Base-by-base conservation (phyloP, 2,797 vertebrate species). In the Sebastiscus albofasciatus region DNA sequence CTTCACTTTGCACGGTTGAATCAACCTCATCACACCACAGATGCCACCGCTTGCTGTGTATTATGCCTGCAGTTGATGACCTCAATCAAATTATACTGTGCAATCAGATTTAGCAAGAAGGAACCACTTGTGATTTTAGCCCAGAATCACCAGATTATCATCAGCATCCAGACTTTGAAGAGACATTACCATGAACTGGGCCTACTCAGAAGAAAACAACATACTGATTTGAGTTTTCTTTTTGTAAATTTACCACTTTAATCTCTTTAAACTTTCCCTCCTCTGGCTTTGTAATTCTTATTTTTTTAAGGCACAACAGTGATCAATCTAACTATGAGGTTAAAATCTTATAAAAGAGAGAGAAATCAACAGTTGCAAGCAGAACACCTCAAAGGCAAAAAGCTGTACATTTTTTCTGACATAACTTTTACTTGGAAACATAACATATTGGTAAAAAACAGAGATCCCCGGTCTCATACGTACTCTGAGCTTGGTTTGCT, bases 401-500 rank as follows among this genome's bases (percentile, higher is more conserved):
- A n/a, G 13, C 13, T 24, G 4, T 8, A 31, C 20, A 58, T 39
- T 39, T 39, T 39, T 39, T 39, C 36, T 39, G 54, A 52, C 4
- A 27, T 3, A 3, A 16, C 3, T 52, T 62, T 42, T 20, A 42
- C 20, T 56, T 22, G 10, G 29, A 20, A 55, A 59, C 2, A 7
- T 12, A 16, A 61, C 5, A 31, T 26, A 31, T 16, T 14, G 27
- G 3, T 36, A 3, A 34, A 29, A 39, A 3, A n/a, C 3, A 11
- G 0, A 9, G 9, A 1, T 11, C 16, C 20, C 16, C 0, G 10
- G 2, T 8, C 3, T 59, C 18, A 61, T 42, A 82, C 87, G 5
- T 85, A 98, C 98, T 91, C 93, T 94, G 66, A 97, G 95, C 67
- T 95, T 93, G 54, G 94, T 90, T 58, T 96, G 91, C 77, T 94